Base-by-base conservation (phyloP, 2,797 vertebrate genomes). In the Botia kubotai region DNA sequence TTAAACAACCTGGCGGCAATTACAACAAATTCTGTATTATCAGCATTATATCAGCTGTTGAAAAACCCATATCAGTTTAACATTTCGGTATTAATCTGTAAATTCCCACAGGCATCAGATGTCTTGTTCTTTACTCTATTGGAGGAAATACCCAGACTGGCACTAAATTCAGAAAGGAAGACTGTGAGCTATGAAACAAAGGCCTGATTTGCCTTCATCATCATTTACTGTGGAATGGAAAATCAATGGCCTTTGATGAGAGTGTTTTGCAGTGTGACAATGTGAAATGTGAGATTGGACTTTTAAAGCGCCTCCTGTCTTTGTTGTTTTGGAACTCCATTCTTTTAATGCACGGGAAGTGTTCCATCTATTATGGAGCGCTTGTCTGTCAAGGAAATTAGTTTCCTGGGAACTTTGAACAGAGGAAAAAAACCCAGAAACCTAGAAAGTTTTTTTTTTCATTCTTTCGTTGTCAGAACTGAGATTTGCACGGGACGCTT, bases 171-270 rank as follows among this genome's bases (percentile, higher is more conserved):
- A 91, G 89, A 93, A 93, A 93, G 87, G 87, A 84, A 90, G 92
- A 91, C 90, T 94, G 91, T 91, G 91, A 93, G 92, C 87, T 87
- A 90, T 91, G 90, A 93, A 93, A 94, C 94, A 93, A 94, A 92
- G 86, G 89, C 83, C 90, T 93, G 92, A 94, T 94, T 94, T 93
- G 91, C 91, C 91, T 94, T 92, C 93, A 94, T 94, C 92, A 93
- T 93, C 91, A 91, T 93, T 93, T 92, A 89, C 90, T 92, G 91
- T 93, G 92, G 91, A 93, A 94, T 93, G 93, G 92, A 93, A 95
- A 95, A 95, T 94, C 94, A 94, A 94, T 95, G 91, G 91, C 88
- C 92, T 94, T 94, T 94, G 92, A 94, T 94, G 93, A 90, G 91
- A 91, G 90, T 92, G 91, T 92, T 92, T 93, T 93, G 90, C 92